A percentile compares a stretch with the other conserved stretches of the same genome.
phyloP scores from a whole-genome alignment of 2,888 invertebrate species.

The Rhingia campestris region DNA sequence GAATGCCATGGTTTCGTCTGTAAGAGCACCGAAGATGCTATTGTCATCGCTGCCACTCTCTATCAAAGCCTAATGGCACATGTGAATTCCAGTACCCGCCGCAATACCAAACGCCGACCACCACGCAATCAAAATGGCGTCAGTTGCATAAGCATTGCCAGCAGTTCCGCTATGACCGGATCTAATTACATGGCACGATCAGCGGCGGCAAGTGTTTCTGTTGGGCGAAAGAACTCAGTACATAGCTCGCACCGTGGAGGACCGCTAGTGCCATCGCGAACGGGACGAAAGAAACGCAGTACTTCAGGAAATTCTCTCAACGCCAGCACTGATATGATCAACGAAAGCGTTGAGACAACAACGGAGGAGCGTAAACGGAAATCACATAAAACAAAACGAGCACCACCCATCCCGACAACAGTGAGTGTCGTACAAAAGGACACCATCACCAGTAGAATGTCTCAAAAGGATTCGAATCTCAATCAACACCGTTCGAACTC shows the following conservation, averaged over 20 bases:
- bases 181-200: slow-evolving; percentile 80
- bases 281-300: slow-evolving; percentile 89
- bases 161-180: slow-evolving; percentile 84
- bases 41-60: slow-evolving; percentile 94
- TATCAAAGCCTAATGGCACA: slow-evolving; percentile 94
- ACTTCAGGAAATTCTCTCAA: slow-evolving; percentile 84
- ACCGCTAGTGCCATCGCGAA: slow-evolving; percentile 85
- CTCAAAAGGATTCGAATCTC: slow-evolving; percentile 47
- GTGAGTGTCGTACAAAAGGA: slow-evolving; percentile 49
- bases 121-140: slow-evolving; percentile 89
- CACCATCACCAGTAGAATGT: slow-evolving; percentile 36
- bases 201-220: slow-evolving; percentile 76
- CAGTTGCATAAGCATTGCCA: slow-evolving; percentile 90
- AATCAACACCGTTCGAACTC: slow-evolving; percentile 42
- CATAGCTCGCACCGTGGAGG: slow-evolving; percentile 78
- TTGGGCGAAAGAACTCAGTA: slow-evolving; percentile 80
- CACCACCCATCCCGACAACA: slow-evolving; percentile 84
- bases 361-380: slow-evolving; percentile 84
- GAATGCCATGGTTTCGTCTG: slow-evolving; percentile 97
- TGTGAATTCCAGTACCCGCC: slow-evolving; percentile 85
- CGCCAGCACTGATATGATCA: slow-evolving; percentile 85
- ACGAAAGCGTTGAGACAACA: slow-evolving; percentile 83
- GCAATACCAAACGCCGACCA: slow-evolving; percentile 83
- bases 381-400: slow-evolving; percentile 84
- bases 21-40: slow-evolving; percentile 94